Evolutionary conservation across 1,140 invertebrate genomes (phyloP).

Genomic region (Drosophila elegans): DNA sequence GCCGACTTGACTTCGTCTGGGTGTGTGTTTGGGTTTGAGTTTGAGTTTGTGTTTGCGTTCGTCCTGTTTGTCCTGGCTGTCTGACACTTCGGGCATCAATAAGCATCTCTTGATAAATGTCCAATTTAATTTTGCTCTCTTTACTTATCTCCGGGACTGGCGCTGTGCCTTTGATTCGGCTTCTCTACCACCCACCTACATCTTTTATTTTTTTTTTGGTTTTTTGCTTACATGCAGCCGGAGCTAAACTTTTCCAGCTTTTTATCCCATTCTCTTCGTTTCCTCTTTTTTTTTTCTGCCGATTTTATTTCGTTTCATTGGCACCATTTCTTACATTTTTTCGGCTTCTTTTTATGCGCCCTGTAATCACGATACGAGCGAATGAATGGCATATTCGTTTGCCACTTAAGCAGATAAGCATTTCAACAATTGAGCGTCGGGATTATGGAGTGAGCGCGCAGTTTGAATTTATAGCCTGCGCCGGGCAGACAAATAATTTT

Average conservation of each 20-base stretch:
- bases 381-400: slow-evolving; percentile 73
- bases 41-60: slow-evolving; percentile 42
- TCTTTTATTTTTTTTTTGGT: slow-evolving; percentile 6
- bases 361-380: slow-evolving; percentile 60
- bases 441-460: slow-evolving; percentile 16
- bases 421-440: slow-evolving; percentile 36
- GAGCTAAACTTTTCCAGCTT: slow-evolving; percentile 14
- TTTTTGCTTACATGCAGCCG: slow-evolving; percentile 40
- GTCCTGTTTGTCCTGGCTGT: slow-evolving; percentile 29
- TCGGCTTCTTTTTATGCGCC: slow-evolving; percentile 56
- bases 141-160: slow-evolving; percentile 65
- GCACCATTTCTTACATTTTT: slow-evolving; percentile 71
- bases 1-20: slow-evolving; percentile 63
- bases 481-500: slow-evolving; percentile 23
- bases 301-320: slow-evolving; percentile 63
- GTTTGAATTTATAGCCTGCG: slow-evolving; percentile 30
- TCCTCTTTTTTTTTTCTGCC: slow-evolving; percentile 25
- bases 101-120: slow-evolving; percentile 84
- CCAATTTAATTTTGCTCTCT: slow-evolving; percentile 84
- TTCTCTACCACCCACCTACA: slow-evolving; percentile 28
- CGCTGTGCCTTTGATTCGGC: slow-evolving; percentile 40
- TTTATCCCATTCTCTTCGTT: slow-evolving; percentile 29
- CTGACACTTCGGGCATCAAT: slow-evolving; percentile 75
- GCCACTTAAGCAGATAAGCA: slow-evolving; percentile 51
- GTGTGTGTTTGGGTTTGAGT: slow-evolving; percentile 37